A percentile compares a stretch with the other conserved stretches of the same genome.
These are phyloP conservation scores for Chlorodrepanis virens DNA, from an alignment of 2,113 vertebrate genomes.

Conservation along the genomic window DNA sequence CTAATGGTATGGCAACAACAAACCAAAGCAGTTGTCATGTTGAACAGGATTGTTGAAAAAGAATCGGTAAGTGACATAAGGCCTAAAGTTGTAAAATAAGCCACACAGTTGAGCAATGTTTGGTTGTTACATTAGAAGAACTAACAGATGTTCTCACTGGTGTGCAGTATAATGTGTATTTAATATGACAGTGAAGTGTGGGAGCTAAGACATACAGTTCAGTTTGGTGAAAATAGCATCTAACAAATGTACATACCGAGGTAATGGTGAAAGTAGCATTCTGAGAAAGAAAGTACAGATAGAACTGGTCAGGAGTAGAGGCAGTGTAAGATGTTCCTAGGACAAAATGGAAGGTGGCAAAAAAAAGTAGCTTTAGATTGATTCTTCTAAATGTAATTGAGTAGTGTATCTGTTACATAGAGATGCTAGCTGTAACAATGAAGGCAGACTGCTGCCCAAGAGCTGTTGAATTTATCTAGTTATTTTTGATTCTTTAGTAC, in stretches of 20 bases:
- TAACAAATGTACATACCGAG: neutral
- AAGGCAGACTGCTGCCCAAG: neutral
- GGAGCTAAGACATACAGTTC: neutral
- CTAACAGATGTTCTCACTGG: neutral
- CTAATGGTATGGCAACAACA: constrained; percentile 97
- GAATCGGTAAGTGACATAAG: constrained; percentile 85
- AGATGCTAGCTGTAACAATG: neutral
- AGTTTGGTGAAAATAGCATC: neutral
- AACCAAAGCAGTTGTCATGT: constrained; percentile 95
- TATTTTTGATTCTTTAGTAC: neutral
- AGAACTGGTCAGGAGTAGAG: neutral
- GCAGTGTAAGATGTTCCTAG: neutral
- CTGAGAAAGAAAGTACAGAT: neutral
- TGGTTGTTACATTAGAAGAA: neutral
- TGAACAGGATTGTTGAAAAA: constrained; percentile 96
- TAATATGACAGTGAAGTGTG: neutral
- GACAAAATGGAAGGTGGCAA: neutral
- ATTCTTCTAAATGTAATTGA: neutral
- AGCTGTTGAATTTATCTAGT: neutral
- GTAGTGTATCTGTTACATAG: neutral
- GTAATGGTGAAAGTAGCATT: neutral
- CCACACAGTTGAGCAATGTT: neutral
- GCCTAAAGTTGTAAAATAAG: neutral
- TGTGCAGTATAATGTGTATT: neutral
- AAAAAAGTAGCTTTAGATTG: neutral